Percentiles rank a stretch among this genome's conserved stretches.
phyloP scores from a whole-genome alignment of 2,888 invertebrate genomes.

The Meiosimyza decipiens region DNA sequence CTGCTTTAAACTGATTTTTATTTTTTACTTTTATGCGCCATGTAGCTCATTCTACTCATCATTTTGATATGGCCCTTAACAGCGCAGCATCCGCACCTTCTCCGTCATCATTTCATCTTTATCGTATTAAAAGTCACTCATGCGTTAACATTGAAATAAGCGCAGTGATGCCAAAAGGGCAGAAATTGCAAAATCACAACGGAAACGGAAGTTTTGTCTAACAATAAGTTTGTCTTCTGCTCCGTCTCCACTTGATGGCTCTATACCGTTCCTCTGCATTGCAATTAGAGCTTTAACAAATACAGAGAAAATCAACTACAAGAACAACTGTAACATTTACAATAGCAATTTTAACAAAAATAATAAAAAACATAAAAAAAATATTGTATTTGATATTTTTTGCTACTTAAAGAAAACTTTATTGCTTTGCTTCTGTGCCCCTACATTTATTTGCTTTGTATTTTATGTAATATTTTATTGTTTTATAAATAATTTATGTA shows the following conservation, averaged over 20 bases:
- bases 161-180: slow-evolving; percentile 30
- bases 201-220: slow-evolving; percentile 32
- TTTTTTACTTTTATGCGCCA: too few relatives aligned
- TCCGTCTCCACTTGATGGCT: too few relatives aligned
- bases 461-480: slow-evolving; percentile 23
- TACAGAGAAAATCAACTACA: slow-evolving; percentile 6
- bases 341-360: not conserved
- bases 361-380: slow-evolving; percentile 8
- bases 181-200: slow-evolving; percentile 32
- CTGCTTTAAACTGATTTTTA: too few relatives aligned
- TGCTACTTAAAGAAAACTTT: slow-evolving; percentile 20
- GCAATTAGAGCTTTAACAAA: slow-evolving; percentile 22
- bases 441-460: not conserved
- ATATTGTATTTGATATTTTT: slow-evolving; percentile 2
- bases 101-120: slow-evolving; percentile 16
- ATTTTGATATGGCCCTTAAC: too few relatives aligned
- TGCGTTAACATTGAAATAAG: slow-evolving; percentile 34
- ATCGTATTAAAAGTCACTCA: slow-evolving; percentile 31
- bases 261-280: slow-evolving; percentile 13
- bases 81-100: too few relatives aligned
- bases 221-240: slow-evolving; percentile 21
- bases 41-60: too few relatives aligned
- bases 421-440: too few relatives aligned
- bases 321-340: not conserved
- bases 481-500: slow-evolving; percentile 29